Evolutionary conservation across 2,797 vertebrate genomes (phyloP).

Genomic region (Hemibagrus guttatus): DNA sequence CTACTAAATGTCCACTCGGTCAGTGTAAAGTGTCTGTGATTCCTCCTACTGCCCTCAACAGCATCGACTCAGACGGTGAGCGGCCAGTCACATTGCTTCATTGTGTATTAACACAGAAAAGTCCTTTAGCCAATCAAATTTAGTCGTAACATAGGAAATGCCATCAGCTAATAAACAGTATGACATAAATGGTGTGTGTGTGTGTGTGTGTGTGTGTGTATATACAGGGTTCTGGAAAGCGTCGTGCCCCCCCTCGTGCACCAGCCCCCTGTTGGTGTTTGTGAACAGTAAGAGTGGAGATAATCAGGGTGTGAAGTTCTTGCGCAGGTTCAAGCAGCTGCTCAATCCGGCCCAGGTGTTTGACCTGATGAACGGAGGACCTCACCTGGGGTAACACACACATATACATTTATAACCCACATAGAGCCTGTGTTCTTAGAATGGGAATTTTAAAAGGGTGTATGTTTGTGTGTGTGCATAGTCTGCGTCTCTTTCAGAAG

Average conservation of each 20-base stretch:
- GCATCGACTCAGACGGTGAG: conserved; percentile 96
- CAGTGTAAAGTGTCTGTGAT: conserved; percentile 96
- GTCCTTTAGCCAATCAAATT: not conserved
- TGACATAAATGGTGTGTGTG: not conserved
- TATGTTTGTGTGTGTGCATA: conserved; percentile 57
- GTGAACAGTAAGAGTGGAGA: conserved; percentile 98
- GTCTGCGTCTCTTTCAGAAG: conserved; percentile 94
- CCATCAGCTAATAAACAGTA: not conserved
- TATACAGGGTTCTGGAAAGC: conserved; percentile 94
- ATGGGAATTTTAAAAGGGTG: not conserved
- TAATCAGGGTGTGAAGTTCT: conserved; percentile 96
- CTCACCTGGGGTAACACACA: conserved; percentile 86
- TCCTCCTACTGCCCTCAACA: conserved; percentile 94
- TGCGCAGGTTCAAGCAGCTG: conserved; percentile 93
- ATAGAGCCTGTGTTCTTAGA: not conserved
- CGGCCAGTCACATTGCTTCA: conserved; percentile 23
- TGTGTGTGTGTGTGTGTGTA: conserved; percentile 20
- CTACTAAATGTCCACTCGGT: conserved; percentile 89
- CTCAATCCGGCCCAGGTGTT: conserved; percentile 97
- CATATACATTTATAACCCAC: not conserved
- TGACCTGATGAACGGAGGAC: conserved; percentile 97
- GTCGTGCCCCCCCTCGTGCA: conserved; percentile 91
- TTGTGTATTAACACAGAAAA: not conserved
- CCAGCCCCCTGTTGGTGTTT: conserved; percentile 91
- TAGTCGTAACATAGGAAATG: not conserved